Percentiles rank a stretch among this genome's conserved stretches.
phyloP scores from a whole-genome alignment of 2,113 vertebrate genomes.

The Pterophyllum scalare region DNA sequence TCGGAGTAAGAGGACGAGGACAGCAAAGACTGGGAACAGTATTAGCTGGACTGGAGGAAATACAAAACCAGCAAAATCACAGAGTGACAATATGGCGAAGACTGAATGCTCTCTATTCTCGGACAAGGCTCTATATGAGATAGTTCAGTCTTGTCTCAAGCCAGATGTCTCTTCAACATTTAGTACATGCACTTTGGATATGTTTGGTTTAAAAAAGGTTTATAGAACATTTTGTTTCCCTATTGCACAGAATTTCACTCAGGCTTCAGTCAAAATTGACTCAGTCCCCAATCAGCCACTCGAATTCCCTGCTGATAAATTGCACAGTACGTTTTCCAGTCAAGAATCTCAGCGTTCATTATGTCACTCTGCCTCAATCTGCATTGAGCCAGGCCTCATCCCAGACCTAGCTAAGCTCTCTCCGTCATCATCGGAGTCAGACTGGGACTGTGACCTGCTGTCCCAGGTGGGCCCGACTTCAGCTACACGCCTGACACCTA shows the following conservation, averaged over 20 bases:
- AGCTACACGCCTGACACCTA: not conserved
- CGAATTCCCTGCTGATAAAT: not conserved
- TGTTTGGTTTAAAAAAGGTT: not conserved
- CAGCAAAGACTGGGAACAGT: not conserved
- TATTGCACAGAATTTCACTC: not conserved
- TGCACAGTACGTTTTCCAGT: constrained; percentile 3
- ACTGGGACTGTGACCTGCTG: constrained; percentile 78
- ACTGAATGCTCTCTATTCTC: not conserved
- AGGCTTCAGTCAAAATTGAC: not conserved
- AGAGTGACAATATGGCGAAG: not conserved
- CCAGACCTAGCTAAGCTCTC: constrained; percentile 63
- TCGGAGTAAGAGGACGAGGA: constrained; percentile 64
- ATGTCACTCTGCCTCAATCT: constrained; percentile 65
- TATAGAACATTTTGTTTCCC: constrained; percentile 18
- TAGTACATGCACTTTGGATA: not conserved
- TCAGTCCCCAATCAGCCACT: not conserved
- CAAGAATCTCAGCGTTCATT: constrained; percentile 45
- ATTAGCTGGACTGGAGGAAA: not conserved
- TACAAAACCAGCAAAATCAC: not conserved
- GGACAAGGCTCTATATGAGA: not conserved
- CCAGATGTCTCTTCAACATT: not conserved
- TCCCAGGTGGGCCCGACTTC: not conserved
- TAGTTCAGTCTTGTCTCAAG: not conserved
- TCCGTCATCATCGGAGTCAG: constrained; percentile 56
- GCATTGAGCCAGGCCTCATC: constrained; percentile 68